Percentiles rank a stretch among this genome's conserved stretches.
These are phyloP conservation scores for Uropetala carovei DNA, from an alignment of 2,888 invertebrate species.

Conservation along the genomic window DNA sequence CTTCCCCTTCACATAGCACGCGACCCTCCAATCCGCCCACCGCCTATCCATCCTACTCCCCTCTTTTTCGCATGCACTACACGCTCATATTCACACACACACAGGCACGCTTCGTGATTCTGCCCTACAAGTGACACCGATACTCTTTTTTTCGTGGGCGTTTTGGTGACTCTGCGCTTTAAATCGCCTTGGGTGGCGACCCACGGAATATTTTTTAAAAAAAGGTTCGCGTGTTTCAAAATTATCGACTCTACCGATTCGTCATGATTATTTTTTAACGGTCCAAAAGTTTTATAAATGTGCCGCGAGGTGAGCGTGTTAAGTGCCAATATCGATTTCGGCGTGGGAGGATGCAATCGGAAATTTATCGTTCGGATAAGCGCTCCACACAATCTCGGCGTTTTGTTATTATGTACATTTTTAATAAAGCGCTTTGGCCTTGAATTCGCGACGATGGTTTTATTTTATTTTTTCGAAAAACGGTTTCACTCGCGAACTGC, in stretches of 20 bases:
- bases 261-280: not conserved
- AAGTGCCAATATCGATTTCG: not conserved
- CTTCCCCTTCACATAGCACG: too few relatives aligned
- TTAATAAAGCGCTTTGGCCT: not conserved
- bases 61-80: too few relatives aligned
- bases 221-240: not conserved
- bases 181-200: not conserved
- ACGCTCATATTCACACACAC: too few relatives aligned
- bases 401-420: not conserved
- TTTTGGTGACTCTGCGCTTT: too few relatives aligned
- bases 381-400: not conserved
- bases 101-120: too few relatives aligned
- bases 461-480: too few relatives aligned
- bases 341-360: not conserved
- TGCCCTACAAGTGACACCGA: too few relatives aligned
- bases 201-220: too few relatives aligned
- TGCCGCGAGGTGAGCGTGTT: not conserved
- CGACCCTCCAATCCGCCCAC: too few relatives aligned
- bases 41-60: too few relatives aligned
- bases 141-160: too few relatives aligned
- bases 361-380: not conserved
- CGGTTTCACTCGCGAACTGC: too few relatives aligned
- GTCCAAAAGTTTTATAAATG: constrained; percentile 1
- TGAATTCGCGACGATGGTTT: not conserved
- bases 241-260: not conserved